These are phyloP conservation scores for Ahaetulla prasina DNA, from an alignment of 2,113 vertebrate species.

Conservation along the genomic window DNA sequence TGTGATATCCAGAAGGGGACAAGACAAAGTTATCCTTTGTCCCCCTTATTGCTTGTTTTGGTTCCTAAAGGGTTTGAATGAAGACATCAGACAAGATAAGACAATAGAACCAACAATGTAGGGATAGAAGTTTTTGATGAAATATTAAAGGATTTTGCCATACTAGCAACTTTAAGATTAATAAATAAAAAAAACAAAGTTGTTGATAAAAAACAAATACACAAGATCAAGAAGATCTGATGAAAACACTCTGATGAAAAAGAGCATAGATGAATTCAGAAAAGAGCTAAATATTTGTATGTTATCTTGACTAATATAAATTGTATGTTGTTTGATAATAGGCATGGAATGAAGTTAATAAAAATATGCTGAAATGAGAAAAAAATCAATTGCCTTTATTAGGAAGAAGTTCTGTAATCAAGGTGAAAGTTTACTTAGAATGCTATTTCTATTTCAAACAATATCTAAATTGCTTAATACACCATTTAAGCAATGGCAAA, in stretches of 20 bases:
- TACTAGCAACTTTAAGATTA: background rate
- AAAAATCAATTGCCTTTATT: background rate
- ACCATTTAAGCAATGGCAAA: background rate
- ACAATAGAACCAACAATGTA: background rate
- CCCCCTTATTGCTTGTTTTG: background rate
- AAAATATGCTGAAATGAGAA: background rate
- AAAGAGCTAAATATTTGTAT: background rate
- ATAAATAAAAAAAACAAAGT: background rate
- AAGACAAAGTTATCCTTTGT: background rate
- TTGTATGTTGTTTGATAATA: background rate
- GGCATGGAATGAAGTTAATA: background rate
- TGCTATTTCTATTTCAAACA: background rate
- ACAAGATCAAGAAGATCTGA: background rate
- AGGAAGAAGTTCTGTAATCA: background rate
- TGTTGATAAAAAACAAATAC: background rate
- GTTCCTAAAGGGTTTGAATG: background rate
- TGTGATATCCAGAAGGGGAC: too few species aligned
- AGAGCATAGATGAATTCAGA: background rate
- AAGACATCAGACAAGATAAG: background rate
- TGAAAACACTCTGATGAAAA: background rate
- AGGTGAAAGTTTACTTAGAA: background rate
- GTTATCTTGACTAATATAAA: background rate
- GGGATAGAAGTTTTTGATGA: background rate
- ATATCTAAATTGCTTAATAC: background rate
- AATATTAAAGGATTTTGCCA: background rate